Evolutionary conservation across 2,113 vertebrate genomes (phyloP).

Genomic region (Tragelaphus buxtoni): DNA sequence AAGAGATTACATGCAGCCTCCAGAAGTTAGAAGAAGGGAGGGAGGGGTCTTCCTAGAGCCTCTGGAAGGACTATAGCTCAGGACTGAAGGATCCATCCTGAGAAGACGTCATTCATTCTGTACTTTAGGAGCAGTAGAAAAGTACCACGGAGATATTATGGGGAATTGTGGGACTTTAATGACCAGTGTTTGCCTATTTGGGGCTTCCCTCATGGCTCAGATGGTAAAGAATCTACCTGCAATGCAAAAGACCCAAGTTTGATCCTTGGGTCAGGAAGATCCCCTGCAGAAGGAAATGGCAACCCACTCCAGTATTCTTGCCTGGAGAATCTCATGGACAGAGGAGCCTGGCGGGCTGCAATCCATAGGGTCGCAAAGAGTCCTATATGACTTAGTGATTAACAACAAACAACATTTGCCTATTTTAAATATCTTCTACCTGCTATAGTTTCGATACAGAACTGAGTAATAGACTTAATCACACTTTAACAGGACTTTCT

Average conservation of each 20-base stretch:
- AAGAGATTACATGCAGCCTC: background rate
- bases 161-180: fast-evolving
- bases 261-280: background rate
- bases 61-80: fast-evolving
- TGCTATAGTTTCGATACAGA: fast-evolving
- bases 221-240: background rate
- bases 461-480: fast-evolving
- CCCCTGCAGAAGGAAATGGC: background rate
- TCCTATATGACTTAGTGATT: background rate
- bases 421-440: background rate
- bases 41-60: background rate
- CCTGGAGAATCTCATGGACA: background rate
- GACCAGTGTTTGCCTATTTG: background rate
- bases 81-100: fast-evolving
- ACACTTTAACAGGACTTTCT: fast-evolving
- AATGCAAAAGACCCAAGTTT: background rate
- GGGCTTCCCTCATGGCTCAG: background rate
- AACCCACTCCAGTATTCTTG: background rate
- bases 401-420: background rate
- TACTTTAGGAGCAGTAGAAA: fast-evolving
- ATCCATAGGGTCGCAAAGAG: background rate
- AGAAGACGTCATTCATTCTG: background rate
- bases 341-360: background rate
- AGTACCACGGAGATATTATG: background rate
- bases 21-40: no score